Conservation (phyloP, 53 echinoderm and acorn worm species). For the Arbacia lixula region DNA sequence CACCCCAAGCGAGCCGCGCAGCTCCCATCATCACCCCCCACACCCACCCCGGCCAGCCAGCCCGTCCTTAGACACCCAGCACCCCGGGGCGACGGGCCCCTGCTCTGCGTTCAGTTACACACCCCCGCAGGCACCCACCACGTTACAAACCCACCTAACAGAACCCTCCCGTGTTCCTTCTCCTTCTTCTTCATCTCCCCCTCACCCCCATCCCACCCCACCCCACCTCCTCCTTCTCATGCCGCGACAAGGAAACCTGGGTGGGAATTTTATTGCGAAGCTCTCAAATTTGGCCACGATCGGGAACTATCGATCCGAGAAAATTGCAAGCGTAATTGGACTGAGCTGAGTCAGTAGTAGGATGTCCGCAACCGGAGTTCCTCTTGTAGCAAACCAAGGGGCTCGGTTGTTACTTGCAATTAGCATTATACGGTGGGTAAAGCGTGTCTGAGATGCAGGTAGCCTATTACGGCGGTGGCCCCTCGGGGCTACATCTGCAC, state of each 20-base stretch:
- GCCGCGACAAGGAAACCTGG: no score
- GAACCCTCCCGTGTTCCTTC: constrained; percentile 43
- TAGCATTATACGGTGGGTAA: constrained; percentile 54
- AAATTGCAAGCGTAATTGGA: constrained; percentile 57
- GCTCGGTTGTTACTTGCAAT: constrained; percentile 57
- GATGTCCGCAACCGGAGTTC: not conserved
- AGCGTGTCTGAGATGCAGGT: constrained; percentile 38
- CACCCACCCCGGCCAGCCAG: constrained; percentile 10
- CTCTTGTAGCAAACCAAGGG: not conserved
- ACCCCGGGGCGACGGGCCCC: constrained; percentile 50
- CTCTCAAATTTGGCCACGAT: constrained; percentile 38
- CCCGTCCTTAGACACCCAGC: constrained; percentile 13
- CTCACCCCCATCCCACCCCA: no score
- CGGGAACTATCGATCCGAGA: constrained; percentile 49
- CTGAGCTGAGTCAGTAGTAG: constrained; percentile 45
- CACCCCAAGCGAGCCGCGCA: constrained; percentile 33
- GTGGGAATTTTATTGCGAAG: constrained; percentile 32
- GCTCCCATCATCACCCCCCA: constrained; percentile 31
- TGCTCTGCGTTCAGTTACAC: constrained; percentile 44
- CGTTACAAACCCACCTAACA: constrained; percentile 53
- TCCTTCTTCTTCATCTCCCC: constrained; percentile 28
- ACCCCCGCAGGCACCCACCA: constrained; percentile 25
- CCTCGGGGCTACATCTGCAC: constrained; percentile 53
- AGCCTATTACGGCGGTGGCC: constrained; percentile 47
- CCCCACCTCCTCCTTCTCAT: not conserved